Conservation (phyloP, 2,888 invertebrate species). For the Melanophora roralis region DNA sequence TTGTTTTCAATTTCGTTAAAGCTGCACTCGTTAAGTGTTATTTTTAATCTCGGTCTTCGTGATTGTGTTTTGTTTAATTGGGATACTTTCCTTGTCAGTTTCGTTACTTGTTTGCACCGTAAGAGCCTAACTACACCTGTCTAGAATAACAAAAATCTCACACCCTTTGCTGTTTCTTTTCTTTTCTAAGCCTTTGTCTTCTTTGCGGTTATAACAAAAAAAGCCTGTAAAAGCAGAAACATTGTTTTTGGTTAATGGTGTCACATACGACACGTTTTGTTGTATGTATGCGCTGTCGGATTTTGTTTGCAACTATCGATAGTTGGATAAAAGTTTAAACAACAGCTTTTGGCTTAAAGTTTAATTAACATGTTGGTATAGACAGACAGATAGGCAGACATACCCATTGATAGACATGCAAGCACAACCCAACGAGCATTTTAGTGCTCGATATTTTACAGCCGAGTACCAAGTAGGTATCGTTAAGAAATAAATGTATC, state of each 20-base stretch:
- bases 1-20: too few relatives aligned
- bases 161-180: constrained; percentile 31
- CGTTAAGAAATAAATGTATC: too few relatives aligned
- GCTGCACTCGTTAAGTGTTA: too few relatives aligned
- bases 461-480: too few relatives aligned
- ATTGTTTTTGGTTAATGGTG: constrained; percentile 35
- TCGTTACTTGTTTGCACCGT: constrained; percentile 17
- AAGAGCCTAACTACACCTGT: constrained; percentile 27
- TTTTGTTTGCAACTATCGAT: constrained; percentile 7
- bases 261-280: constrained; percentile 23
- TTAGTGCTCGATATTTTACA: not conserved
- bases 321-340: constrained; percentile 33
- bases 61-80: not conserved
- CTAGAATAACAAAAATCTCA: constrained; percentile 51
- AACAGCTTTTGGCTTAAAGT: constrained; percentile 36
- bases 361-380: constrained; percentile 40
- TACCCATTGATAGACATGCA: not conserved
- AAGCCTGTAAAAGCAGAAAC: constrained; percentile 29
- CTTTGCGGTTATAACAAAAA: constrained; percentile 49
- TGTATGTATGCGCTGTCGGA: not conserved
- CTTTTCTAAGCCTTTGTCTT: not conserved
- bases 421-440: constrained; percentile 7
- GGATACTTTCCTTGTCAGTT: constrained; percentile 27
- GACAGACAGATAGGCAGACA: not conserved
- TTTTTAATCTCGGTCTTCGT: not conserved